Percentiles rank a stretch among this genome's conserved stretches.
phyloP scores from a whole-genome alignment of 2,888 invertebrate species.

The Parelbella ahira region DNA sequence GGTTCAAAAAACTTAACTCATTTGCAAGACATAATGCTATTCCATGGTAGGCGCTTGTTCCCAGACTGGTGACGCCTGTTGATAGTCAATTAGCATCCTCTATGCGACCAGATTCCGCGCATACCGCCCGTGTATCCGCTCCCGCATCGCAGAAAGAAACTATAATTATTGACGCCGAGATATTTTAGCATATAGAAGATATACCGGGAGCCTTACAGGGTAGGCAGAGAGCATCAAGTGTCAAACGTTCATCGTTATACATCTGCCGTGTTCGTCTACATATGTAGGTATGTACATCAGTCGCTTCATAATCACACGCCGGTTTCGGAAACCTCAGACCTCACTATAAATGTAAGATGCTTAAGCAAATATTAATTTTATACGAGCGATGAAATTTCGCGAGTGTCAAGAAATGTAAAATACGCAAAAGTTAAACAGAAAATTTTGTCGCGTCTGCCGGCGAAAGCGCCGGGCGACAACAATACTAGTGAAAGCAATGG shows the following conservation, averaged over 20 bases:
- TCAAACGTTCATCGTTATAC: too few relatives aligned
- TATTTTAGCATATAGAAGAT: too few relatives aligned
- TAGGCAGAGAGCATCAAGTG: too few relatives aligned
- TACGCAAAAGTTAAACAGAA: constrained; percentile 44
- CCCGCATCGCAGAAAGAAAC: constrained; percentile 42
- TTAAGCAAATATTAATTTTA: too few relatives aligned
- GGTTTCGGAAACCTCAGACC: too few relatives aligned
- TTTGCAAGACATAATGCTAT: constrained; percentile 29
- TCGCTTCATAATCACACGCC: too few relatives aligned
- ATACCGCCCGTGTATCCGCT: constrained; percentile 58
- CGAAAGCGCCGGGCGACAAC: constrained; percentile 56
- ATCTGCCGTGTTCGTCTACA: too few relatives aligned
- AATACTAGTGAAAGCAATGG: constrained; percentile 62
- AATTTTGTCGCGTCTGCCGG: constrained; percentile 43
- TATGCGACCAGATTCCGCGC: constrained; percentile 55
- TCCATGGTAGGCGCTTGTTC: constrained; percentile 43
- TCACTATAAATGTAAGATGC: too few relatives aligned
- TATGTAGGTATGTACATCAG: too few relatives aligned
- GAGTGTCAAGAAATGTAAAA: constrained; percentile 33
- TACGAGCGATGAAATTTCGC: constrained; percentile 35
- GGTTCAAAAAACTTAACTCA: constrained; percentile 25
- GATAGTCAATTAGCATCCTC: constrained; percentile 61
- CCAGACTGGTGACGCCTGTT: constrained; percentile 45
- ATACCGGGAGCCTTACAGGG: too few relatives aligned
- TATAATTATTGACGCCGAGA: too few relatives aligned